Base-by-base conservation (phyloP, 2,888 invertebrate species). In the Trissolcus brochymenae region DNA sequence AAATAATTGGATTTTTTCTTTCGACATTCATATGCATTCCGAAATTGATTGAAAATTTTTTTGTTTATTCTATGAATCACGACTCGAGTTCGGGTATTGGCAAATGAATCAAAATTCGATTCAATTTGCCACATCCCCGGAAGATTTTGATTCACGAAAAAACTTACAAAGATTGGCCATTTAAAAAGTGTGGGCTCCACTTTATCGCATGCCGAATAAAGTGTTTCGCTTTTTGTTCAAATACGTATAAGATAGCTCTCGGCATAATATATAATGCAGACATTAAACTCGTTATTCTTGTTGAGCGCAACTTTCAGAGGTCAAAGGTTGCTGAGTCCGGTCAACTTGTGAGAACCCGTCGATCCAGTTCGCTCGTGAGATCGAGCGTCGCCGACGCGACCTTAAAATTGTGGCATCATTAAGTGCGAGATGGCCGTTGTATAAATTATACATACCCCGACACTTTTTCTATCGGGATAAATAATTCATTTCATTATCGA, bases 311-410 rank as follows among this genome's bases (percentile, higher is more conserved):
- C 57, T 72, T 54, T 56, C 61, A 67, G 78, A 78, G 84, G 84
- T 82, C 83, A 79, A 78, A 82, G 84, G 84, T 84, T 35, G 79
- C 80, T n/a, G 81, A 83, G 82, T 84, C 84, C 82, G 83, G 84
- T 84, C 83, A 84, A 84, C 81, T 81, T 78, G 71, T 55, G 79
- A 82, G 82, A 84, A 84, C 84, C 81, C 83, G 84, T 84, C 82
- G 83, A 84, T 84, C 84, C 84, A 84, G 84, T 84, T 84, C 81
- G 80, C 19, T 55, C 78, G 74, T 75, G 75, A 59, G 77, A 79
- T 60, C 54, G 67, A 80, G 79, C 73, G 80, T 80, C 80, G 82
- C 80, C 81, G 81, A 82, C 81, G 82, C 80, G 83, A 84, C 83
- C 83, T 83, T 80, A 78, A 82, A 84, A 84, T 83, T 81, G 82